Conservation (phyloP, 2,888 invertebrate species). For the Dyspetes luteomarginatus region DNA sequence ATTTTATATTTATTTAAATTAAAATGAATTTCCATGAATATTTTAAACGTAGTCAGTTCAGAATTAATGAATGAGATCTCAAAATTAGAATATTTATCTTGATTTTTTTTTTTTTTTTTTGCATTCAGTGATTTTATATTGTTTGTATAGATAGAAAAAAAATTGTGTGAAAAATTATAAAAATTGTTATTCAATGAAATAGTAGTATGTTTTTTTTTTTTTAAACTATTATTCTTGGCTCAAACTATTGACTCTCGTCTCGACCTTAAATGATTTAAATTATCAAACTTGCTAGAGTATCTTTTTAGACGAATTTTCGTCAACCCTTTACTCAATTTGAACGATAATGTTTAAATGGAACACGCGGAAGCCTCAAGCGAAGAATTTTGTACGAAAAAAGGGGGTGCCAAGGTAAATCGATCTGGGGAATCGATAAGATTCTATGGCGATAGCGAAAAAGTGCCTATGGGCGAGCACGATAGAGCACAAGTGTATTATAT, state of each 20-base stretch:
- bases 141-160: too few species aligned
- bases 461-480: slow-evolving; percentile 31
- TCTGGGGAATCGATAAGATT: slow-evolving; percentile 50
- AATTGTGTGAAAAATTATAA: too few species aligned
- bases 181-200: too few species aligned
- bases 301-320: slow-evolving; percentile 1
- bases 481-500: slow-evolving; percentile 29
- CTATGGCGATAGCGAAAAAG: slow-evolving; percentile 24
- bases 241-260: not conserved
- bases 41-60: too few species aligned
- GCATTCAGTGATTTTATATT: too few species aligned
- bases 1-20: too few species aligned
- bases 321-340: slow-evolving; percentile 4
- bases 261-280: not conserved
- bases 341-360: not conserved
- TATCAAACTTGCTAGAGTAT: not conserved
- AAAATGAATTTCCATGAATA: too few species aligned
- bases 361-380: slow-evolving; percentile 3
- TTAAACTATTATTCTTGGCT: too few species aligned
- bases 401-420: slow-evolving; percentile 49
- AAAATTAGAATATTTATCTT: too few species aligned
- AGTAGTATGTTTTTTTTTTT: too few species aligned
- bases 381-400: slow-evolving; percentile 41
- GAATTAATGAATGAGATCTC: too few species aligned
- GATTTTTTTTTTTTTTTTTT: too few species aligned